Percentiles rank a stretch among this genome's conserved stretches.
Conservation (phyloP, 1,140 invertebrate species). For the Chionoecetes opilio region DNA sequence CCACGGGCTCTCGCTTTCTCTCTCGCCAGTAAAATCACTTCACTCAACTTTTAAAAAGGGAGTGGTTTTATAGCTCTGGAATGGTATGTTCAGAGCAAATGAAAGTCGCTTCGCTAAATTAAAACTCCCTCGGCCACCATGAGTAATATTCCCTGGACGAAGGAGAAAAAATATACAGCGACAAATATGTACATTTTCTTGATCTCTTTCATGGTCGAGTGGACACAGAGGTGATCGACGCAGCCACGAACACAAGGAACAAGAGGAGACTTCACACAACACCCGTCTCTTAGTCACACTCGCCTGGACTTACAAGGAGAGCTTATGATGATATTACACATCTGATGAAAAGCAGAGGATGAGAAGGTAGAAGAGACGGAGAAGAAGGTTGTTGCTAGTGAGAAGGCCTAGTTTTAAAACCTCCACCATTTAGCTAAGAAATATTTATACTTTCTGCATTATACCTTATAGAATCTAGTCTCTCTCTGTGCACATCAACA, state of each 20-base stretch:
- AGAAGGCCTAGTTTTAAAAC: not conserved
- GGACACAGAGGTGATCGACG: not conserved
- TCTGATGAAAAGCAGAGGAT: not conserved
- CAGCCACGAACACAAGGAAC: not conserved
- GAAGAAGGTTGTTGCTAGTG: too few species aligned
- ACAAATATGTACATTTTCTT: slow-evolving; percentile 1
- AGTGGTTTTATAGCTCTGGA: not conserved
- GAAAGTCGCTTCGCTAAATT: not conserved
- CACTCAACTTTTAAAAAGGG: slow-evolving; percentile 6
- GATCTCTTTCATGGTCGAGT: not conserved
- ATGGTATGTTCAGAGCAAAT: not conserved
- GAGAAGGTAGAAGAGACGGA: not conserved
- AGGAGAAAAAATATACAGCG: not conserved
- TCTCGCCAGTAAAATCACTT: not conserved
- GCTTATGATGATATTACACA: not conserved
- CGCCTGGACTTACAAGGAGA: not conserved
- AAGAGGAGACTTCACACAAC: not conserved
- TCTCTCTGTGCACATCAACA: slow-evolving; percentile 12
- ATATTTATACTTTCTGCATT: not conserved
- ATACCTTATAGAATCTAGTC: slow-evolving; percentile 1
- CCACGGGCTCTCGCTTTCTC: not conserved
- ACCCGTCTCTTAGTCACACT: not conserved
- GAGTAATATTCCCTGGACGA: not conserved
- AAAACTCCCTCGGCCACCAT: not conserved
- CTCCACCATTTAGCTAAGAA: not conserved